phyloP scores from a whole-genome alignment of 64 coral and sea anemone species.

The Dendrophyllia cribrosa region DNA sequence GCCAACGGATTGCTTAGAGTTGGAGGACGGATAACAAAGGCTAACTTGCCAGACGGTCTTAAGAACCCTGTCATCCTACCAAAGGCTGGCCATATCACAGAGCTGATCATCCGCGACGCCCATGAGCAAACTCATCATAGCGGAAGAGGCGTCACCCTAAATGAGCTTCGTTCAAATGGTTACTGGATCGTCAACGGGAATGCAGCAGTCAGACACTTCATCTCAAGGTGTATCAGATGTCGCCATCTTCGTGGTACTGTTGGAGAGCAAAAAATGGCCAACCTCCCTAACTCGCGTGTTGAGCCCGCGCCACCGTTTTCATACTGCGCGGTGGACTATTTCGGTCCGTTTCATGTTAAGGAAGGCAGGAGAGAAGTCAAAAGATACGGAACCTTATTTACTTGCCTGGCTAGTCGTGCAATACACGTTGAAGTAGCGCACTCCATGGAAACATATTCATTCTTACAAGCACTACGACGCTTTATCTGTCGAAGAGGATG shows the following conservation, averaged over 20 bases:
- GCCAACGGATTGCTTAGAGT: conserved; percentile 26
- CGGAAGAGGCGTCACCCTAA: conserved; percentile 52
- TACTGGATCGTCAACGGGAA: conserved; percentile 69
- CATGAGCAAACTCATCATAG: conserved; percentile 57
- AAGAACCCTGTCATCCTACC: neutral
- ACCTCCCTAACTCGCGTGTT: conserved; percentile 13
- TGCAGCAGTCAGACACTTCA: conserved; percentile 35
- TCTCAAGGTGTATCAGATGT: conserved; percentile 60
- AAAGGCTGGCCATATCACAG: no score
- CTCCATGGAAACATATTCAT: no score
- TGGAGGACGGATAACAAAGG: conserved; percentile 51
- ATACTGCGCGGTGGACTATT: conserved; percentile 16
- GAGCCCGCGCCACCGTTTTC: conserved; percentile 51
- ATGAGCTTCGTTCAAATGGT: conserved; percentile 42
- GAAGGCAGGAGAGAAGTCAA: no score
- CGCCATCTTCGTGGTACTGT: conserved; percentile 27
- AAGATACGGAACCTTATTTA: no score
- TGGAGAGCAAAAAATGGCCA: conserved; percentile 65
- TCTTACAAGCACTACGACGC: neutral
- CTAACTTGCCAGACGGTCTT: neutral
- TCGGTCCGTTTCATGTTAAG: no score
- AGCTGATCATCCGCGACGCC: neutral
- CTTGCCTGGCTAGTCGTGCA: no score
- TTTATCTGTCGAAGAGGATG: no score
- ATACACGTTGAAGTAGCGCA: no score